Evolutionary conservation across 2,888 invertebrate genomes (phyloP), one percentile per base, ranked within the genome.

Genomic region (Doris montereyensis): DNA sequence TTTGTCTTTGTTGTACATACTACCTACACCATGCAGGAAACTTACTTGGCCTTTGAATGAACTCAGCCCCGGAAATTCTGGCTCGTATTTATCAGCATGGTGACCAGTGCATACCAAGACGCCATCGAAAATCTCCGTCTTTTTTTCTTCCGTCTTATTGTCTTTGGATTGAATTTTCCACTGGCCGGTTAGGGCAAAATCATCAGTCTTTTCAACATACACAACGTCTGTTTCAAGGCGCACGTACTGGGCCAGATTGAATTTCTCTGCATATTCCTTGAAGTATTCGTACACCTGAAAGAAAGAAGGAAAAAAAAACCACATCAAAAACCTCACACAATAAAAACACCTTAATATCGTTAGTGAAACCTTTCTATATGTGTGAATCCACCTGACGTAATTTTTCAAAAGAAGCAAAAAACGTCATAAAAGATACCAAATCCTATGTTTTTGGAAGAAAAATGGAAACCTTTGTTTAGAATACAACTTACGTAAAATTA

Each of bases 191-290:
- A 80, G 32, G 0, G 81, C 78, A 70, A 86, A 89, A 79, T 88
- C 85, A 10, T 80, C 81, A 1, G 83, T 72, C 32, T 79, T 80
- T 57, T 76, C 80, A n/a, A 84, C 80, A n/a, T 8, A 41, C 57
- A 80, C 2, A 79, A 89, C 88, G 81, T 90, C 88, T 17, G 84
- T 87, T 70, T 87, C 82, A 77, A 89, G 89, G 4, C 81, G 73
- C 17, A 91, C 88, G 82, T 89, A 83, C 28, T 88, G 83, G 26
- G 73, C 80, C 24, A 91, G 79, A 1, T 85, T 83, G 80, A 90
- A 91, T 3, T 87, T 75, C 1, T 90, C 85, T 1, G 88, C 89
- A 77, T 90, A 91, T 82, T 85, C 72, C n/a, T 89, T 83, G 74
- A 91, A 88, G 81, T 91, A 91, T 68, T 88, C 72, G 62, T 75